These are phyloP conservation scores for Meta bourneti DNA, from an alignment of 2,888 invertebrate species.

Conservation along the genomic window DNA sequence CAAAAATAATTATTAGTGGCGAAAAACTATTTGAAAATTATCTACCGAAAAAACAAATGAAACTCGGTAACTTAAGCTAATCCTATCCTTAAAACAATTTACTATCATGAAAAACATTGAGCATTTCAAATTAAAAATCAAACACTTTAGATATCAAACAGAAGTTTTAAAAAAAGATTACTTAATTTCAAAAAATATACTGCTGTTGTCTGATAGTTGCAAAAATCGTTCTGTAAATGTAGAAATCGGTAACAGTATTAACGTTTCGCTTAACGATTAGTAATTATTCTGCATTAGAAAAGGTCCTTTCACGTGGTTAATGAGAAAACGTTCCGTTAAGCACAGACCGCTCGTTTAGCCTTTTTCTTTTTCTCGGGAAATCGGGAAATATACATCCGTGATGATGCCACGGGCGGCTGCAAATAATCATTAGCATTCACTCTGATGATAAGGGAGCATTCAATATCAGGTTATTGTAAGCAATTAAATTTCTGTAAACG, in stretches of 20 bases:
- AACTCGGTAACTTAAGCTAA: too few relatives aligned
- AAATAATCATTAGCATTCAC: slow-evolving; percentile 40
- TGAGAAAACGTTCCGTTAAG: slow-evolving; percentile 14
- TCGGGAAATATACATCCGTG: neutral
- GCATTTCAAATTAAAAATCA: too few relatives aligned
- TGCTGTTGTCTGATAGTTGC: too few relatives aligned
- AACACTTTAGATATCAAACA: too few relatives aligned
- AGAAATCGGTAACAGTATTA: neutral
- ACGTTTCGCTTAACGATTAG: neutral
- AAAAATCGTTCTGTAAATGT: too few relatives aligned
- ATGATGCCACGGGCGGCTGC: neutral
- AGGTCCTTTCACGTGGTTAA: slow-evolving; percentile 15
- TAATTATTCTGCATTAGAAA: neutral
- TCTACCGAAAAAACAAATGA: too few relatives aligned
- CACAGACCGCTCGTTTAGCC: neutral
- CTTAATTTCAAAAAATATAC: too few relatives aligned
- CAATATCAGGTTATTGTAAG: slow-evolving; percentile 33
- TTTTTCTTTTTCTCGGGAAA: neutral
- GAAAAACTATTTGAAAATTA: too few relatives aligned
- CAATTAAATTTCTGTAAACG: slow-evolving; percentile 49
- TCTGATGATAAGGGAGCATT: slow-evolving; percentile 13
- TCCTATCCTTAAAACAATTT: too few relatives aligned
- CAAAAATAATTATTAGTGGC: too few relatives aligned
- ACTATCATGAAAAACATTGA: too few relatives aligned
- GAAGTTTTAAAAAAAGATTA: too few relatives aligned